phyloP scores from a whole-genome alignment of 2,888 invertebrate species.

The Ochlodes sylvanus region DNA sequence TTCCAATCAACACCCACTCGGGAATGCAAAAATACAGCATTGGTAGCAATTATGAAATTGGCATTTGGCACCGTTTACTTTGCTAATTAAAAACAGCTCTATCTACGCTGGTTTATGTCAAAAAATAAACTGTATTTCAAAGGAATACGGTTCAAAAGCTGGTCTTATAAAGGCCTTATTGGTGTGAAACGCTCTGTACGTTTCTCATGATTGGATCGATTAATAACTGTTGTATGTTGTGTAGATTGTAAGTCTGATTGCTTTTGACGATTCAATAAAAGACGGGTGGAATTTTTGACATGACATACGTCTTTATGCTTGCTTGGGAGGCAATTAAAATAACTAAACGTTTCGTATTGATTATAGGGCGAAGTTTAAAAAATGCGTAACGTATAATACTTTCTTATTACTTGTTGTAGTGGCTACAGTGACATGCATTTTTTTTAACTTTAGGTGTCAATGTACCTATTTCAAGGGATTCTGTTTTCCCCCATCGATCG shows the following conservation, averaged over 20 bases:
- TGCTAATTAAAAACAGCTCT: conserved; percentile 36
- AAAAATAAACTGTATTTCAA: conserved; percentile 20
- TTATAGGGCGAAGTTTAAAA: too few relatives aligned
- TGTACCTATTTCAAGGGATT: too few relatives aligned
- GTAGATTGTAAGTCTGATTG: conserved; percentile 23
- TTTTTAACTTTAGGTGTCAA: too few relatives aligned
- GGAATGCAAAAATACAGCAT: conserved; percentile 24
- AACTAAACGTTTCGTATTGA: too few relatives aligned
- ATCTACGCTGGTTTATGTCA: background rate
- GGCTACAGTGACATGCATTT: too few relatives aligned
- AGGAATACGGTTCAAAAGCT: conserved; percentile 10
- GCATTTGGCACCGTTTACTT: conserved; percentile 28
- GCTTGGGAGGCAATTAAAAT: too few relatives aligned
- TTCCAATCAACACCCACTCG: conserved; percentile 25
- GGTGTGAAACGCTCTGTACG: conserved; percentile 12
- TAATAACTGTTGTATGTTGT: conserved; percentile 30
- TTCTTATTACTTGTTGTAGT: too few relatives aligned
- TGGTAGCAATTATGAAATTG: conserved; percentile 33
- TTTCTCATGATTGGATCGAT: conserved; percentile 20
- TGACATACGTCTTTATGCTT: too few relatives aligned
- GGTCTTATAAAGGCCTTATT: background rate
- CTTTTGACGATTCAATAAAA: conserved; percentile 20
- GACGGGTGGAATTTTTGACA: background rate
- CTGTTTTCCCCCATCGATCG: too few relatives aligned
- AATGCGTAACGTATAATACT: too few relatives aligned